These are phyloP conservation scores for Pollachius pollachius DNA, from an alignment of 2,113 vertebrate species.

Conservation along the genomic window DNA sequence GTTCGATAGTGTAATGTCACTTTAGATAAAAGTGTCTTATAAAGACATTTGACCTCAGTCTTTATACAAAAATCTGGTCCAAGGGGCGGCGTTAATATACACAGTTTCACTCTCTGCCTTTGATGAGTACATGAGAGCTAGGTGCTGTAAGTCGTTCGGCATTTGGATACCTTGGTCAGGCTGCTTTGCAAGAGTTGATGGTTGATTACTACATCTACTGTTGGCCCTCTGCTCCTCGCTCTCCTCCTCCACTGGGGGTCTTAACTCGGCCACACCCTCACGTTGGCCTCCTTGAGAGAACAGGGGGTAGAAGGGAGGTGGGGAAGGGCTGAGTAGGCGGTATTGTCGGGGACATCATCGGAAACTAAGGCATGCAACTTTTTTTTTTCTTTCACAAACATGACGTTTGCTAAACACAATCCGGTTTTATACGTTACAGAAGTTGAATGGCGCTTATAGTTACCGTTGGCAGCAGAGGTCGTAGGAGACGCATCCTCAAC, in stretches of 20 bases:
- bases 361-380: too few relatives aligned
- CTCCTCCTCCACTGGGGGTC: conserved; percentile 19
- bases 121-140: background rate
- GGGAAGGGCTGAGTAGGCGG: too few relatives aligned
- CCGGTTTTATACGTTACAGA: too few relatives aligned
- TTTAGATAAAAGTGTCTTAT: too few relatives aligned
- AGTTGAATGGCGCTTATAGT: background rate
- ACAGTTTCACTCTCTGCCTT: background rate
- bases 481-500: conserved; percentile 2
- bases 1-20: too few relatives aligned
- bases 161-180: conserved; percentile 55
- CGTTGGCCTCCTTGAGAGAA: conserved; percentile 17
- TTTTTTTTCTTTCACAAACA: too few relatives aligned
- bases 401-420: too few relatives aligned
- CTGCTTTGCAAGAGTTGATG: conserved; percentile 46
- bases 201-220: conserved; percentile 43
- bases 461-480: conserved; percentile 38
- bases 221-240: conserved; percentile 50
- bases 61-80: too few relatives aligned
- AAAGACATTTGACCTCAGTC: too few relatives aligned
- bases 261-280: conserved; percentile 16
- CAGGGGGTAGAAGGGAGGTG: background rate
- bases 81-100: too few relatives aligned
- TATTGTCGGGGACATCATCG: too few relatives aligned
- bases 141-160: background rate